Conservation (phyloP, 2,888 invertebrate species). For the Cryptus viduatorius region DNA sequence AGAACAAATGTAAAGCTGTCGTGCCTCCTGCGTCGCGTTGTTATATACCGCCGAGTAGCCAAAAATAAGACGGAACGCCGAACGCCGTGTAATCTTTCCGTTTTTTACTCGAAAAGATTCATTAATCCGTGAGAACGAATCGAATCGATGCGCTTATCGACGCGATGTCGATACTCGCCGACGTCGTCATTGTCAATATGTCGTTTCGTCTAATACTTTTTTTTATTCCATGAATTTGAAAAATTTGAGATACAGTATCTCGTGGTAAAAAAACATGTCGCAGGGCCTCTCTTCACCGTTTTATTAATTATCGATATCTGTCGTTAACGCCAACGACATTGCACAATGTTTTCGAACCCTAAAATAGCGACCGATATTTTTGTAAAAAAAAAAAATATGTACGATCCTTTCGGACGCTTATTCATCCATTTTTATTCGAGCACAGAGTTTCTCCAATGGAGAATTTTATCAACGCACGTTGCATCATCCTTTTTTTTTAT, state of each 20-base stretch:
- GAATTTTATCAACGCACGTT: slow-evolving; percentile 29
- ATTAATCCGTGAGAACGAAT: too few relatives aligned
- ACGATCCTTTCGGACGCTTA: not conserved
- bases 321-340: too few relatives aligned
- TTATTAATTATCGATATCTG: too few relatives aligned
- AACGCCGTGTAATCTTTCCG: slow-evolving; percentile 31
- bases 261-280: too few relatives aligned
- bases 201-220: not conserved
- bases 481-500: not conserved
- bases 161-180: not conserved
- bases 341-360: too few relatives aligned
- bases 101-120: not conserved
- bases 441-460: slow-evolving; percentile 34
- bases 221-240: too few relatives aligned
- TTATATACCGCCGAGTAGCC: slow-evolving; percentile 40
- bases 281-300: too few relatives aligned
- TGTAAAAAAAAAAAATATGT: too few relatives aligned
- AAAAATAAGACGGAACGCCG: slow-evolving; percentile 54
- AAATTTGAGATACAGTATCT: too few relatives aligned
- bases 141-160: not conserved
- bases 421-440: not conserved
- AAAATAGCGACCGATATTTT: too few relatives aligned
- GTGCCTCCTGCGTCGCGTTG: slow-evolving; percentile 59
- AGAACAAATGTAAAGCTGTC: slow-evolving; percentile 49
- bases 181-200: not conserved